Percentiles rank a stretch among this genome's conserved stretches.
phyloP scores from a whole-genome alignment of 2,113 vertebrate species.

The Erpornis zantholeuca region DNA sequence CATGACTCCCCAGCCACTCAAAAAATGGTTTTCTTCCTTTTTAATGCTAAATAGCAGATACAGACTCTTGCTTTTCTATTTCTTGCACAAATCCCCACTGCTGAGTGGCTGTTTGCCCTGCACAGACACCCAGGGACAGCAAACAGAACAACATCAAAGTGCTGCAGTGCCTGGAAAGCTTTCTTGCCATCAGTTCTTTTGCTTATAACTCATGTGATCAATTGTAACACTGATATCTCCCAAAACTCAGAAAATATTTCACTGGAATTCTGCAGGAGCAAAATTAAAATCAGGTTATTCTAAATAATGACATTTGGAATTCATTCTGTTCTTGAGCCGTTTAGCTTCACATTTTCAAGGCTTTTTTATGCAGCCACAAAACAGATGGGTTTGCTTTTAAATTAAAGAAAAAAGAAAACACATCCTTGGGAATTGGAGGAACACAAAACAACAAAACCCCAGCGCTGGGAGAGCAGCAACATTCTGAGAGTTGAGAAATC shows the following conservation, averaged over 20 bases:
- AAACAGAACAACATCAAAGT: not conserved
- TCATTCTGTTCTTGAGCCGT: not conserved
- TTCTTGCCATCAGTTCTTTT: not conserved
- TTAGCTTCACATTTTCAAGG: not conserved
- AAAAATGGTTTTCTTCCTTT: not conserved
- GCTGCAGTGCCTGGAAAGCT: not conserved
- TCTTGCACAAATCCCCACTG: not conserved
- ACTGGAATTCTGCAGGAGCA: not conserved
- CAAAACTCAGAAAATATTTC: not conserved
- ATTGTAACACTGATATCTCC: fast-evolving
- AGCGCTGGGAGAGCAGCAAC: not conserved
- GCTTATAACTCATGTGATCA: fast-evolving
- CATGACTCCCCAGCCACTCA: not conserved
- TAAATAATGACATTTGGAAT: not conserved
- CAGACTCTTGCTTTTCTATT: not conserved
- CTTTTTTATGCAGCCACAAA: not conserved
- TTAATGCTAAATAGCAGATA: not conserved
- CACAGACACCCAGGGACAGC: not conserved
- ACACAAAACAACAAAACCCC: not conserved
- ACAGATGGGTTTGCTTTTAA: constrained; percentile 12
- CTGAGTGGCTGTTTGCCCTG: not conserved
- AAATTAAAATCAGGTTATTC: not conserved
- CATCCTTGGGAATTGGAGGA: not conserved
- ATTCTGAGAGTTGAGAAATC: not conserved
- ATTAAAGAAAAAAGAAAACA: not conserved